Percentiles rank a stretch among this genome's conserved stretches.
Conservation (phyloP, 2,797 vertebrate species). For the Luscinia luscinia region DNA sequence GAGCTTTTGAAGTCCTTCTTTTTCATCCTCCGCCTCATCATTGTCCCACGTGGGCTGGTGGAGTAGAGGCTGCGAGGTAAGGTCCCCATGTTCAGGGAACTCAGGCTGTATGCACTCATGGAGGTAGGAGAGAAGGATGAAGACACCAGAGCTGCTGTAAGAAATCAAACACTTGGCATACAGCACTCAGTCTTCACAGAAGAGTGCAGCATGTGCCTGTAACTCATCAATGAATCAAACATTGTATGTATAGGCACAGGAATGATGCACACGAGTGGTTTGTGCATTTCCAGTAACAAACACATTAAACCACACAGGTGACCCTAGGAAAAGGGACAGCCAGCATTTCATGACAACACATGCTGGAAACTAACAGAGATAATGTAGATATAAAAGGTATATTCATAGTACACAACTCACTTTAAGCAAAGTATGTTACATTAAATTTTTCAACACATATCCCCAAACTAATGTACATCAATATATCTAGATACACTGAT, state of each 20-base stretch:
- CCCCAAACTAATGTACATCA: background rate
- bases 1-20: constrained; percentile 99
- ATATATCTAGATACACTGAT: background rate
- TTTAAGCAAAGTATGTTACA: constrained; percentile 4
- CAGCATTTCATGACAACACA: background rate
- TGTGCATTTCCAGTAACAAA: background rate
- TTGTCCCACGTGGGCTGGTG: constrained; percentile 93
- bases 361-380: background rate
- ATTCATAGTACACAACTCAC: background rate
- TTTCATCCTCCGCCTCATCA: constrained; percentile 95
- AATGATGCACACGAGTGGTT: background rate
- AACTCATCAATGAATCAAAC: constrained; percentile 39
- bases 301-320: background rate
- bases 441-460: constrained; percentile 8
- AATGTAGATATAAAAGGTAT: background rate
- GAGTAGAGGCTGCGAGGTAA: constrained; percentile 96
- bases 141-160: constrained; percentile 84
- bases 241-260: background rate
- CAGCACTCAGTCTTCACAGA: constrained; percentile 12
- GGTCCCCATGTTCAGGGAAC: constrained; percentile 96
- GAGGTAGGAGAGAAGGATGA: constrained; percentile 89
- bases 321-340: background rate
- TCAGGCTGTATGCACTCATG: constrained; percentile 98
- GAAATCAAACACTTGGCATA: constrained; percentile 75
- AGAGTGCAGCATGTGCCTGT: constrained; percentile 24